Percentiles rank a stretch among this genome's conserved stretches.
These are phyloP conservation scores for Mionectes macconnelli DNA, from an alignment of 2,113 vertebrate genomes.

Conservation along the genomic window DNA sequence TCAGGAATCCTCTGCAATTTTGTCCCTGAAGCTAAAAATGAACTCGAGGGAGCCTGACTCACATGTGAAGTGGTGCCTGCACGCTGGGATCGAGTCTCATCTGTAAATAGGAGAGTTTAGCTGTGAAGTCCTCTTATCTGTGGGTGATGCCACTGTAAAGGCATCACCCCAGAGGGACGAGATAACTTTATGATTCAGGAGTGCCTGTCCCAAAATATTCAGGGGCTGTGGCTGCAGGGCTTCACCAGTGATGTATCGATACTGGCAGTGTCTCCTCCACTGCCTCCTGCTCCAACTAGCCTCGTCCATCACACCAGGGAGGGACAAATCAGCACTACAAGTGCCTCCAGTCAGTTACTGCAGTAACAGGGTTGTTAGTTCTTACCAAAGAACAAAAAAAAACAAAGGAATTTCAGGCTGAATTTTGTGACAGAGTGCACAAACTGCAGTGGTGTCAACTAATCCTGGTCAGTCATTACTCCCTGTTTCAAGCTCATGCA, in stretches of 20 bases:
- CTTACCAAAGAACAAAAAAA: background rate
- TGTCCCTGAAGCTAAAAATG: background rate
- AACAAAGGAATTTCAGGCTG: background rate
- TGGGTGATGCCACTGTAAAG: background rate
- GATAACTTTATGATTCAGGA: background rate
- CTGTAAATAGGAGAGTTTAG: background rate
- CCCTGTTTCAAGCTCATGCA: background rate
- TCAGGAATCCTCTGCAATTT: background rate
- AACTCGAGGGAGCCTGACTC: background rate
- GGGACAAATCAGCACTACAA: background rate
- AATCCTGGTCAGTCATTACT: background rate
- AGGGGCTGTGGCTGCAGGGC: background rate
- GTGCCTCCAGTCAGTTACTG: background rate
- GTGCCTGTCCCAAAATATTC: background rate
- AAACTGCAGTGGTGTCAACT: background rate
- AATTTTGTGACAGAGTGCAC: background rate
- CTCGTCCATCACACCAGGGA: background rate
- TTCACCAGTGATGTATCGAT: background rate
- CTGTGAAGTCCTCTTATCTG: background rate
- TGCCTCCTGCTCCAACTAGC: background rate
- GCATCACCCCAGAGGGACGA: background rate
- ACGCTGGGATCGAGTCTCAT: background rate
- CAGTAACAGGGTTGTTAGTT: background rate
- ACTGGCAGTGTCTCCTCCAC: background rate
- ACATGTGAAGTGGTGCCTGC: background rate